A percentile compares a stretch with the other conserved stretches of the same genome.
These are phyloP conservation scores for Eumacrocentrus americanus DNA, from an alignment of 2,888 invertebrate genomes.

Conservation along the genomic window DNA sequence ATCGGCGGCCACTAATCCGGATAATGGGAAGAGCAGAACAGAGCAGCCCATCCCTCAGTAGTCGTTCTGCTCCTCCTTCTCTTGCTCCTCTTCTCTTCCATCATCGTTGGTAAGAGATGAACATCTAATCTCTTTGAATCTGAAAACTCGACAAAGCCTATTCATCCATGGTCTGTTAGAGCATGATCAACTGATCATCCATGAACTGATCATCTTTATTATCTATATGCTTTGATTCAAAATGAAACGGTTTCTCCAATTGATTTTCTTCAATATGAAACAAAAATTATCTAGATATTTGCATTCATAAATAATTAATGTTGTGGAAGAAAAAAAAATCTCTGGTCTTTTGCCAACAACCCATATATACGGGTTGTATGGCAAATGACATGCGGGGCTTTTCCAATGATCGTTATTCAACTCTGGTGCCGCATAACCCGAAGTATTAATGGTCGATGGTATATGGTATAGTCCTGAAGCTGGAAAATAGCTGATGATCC, in stretches of 20 bases:
- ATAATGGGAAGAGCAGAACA: slow-evolving; percentile 49
- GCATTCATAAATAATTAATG: background rate
- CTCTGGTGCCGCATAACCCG: background rate
- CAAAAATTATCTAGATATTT: background rate
- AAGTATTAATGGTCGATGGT: slow-evolving; percentile 28
- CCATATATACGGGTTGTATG: slow-evolving; percentile 11
- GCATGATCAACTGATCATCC: slow-evolving; percentile 30
- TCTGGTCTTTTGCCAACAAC: background rate
- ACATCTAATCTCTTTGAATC: slow-evolving; percentile 41
- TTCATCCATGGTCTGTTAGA: slow-evolving; percentile 30
- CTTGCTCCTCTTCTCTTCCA: slow-evolving; percentile 12
- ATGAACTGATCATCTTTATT: background rate
- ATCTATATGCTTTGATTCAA: background rate
- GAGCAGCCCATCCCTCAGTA: slow-evolving; percentile 27
- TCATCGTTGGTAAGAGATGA: slow-evolving; percentile 33
- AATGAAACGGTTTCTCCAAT: background rate
- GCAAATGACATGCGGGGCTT: slow-evolving; percentile 20
- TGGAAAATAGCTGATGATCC: too few species aligned
- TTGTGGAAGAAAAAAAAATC: background rate
- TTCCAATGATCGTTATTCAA: slow-evolving; percentile 27
- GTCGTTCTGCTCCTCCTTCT: background rate
- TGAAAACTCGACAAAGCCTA: slow-evolving; percentile 38
- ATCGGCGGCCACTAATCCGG: slow-evolving; percentile 43
- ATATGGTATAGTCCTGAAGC: background rate
- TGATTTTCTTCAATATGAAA: too few species aligned